phyloP scores from a whole-genome alignment of 2,113 vertebrate genomes.

The Vulpes vulpes region DNA sequence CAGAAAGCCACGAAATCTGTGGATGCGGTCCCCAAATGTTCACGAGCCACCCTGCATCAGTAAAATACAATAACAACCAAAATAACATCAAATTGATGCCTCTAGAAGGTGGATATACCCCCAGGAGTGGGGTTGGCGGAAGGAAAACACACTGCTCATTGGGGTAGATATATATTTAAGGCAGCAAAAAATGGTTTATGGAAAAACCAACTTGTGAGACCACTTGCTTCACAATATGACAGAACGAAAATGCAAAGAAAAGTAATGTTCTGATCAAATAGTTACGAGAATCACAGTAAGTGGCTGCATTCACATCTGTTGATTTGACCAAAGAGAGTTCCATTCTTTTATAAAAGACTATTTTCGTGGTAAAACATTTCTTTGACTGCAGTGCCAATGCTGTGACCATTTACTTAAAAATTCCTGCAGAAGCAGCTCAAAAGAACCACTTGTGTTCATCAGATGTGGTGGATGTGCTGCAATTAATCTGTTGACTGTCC shows the following conservation, averaged over 20 bases:
- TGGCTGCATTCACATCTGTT: neutral
- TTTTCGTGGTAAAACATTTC: neutral
- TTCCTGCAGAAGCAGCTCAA: neutral
- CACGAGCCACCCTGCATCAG: neutral
- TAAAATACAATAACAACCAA: neutral
- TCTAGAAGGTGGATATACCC: neutral
- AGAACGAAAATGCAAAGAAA: neutral
- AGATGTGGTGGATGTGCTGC: fast-evolving
- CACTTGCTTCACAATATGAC: neutral
- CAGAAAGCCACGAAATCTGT: neutral
- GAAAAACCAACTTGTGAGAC: neutral
- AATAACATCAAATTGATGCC: neutral
- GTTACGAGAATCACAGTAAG: neutral
- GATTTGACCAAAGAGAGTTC: neutral
- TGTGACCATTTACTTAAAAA: neutral
- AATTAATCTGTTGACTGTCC: fast-evolving
- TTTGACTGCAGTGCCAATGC: neutral
- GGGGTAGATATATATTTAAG: neutral
- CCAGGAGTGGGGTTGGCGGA: neutral
- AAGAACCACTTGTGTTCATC: neutral
- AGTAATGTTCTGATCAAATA: neutral
- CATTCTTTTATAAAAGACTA: neutral
- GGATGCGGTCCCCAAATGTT: neutral
- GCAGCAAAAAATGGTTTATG: neutral
- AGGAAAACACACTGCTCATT: neutral